Base-by-base conservation (phyloP, 2,797 vertebrate genomes). In the Pteronotus mesoamericanus region DNA sequence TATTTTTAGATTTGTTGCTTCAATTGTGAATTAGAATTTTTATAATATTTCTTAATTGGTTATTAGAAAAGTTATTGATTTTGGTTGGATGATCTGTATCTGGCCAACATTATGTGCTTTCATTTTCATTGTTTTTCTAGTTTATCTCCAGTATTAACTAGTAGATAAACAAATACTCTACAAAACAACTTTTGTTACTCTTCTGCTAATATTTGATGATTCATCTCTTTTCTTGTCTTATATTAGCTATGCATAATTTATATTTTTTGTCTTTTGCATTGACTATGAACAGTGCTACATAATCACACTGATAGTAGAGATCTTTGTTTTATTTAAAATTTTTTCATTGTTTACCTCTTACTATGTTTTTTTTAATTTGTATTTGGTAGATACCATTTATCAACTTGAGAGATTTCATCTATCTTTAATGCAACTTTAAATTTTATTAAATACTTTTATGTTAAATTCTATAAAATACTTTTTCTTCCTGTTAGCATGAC, bases 41-140 rank as follows among this genome's bases (percentile, higher is more conserved):
- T 34, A 48, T 55, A 85, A 53, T n/a, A 75, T 55, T 87, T 75
- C 19, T 75, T 32, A 66, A 69, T 29, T 86, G 34, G 1, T 85
- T 89, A 53, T 86, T 80, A 89, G 32, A 53, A 94, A 44, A 80
- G 24, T 61, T 90, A 6, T 72, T 94, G 66, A 86, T 94, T 94
- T 85, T 86, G 51, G 24, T 46, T 92, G 19, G 26, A 53, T 80
- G 26, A 24, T 55, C n/a, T 91, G 19, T 87, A 83, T 78, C 32
- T 64, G 16, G 7, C n/a, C 19, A 78, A 26, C 8, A 37, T 39
- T 87, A 15, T 34, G 12, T 82, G 44, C 51, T 82, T 94, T 75
- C 19, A 5, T 59, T 84, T 78, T 48, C 55, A 37, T 87, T 85
- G 22, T 74, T 77, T 89, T 94, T 42, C 12, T 51, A 72, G 55